Conservation (phyloP, 2,888 invertebrate genomes). For the Mayetiola destructor region DNA sequence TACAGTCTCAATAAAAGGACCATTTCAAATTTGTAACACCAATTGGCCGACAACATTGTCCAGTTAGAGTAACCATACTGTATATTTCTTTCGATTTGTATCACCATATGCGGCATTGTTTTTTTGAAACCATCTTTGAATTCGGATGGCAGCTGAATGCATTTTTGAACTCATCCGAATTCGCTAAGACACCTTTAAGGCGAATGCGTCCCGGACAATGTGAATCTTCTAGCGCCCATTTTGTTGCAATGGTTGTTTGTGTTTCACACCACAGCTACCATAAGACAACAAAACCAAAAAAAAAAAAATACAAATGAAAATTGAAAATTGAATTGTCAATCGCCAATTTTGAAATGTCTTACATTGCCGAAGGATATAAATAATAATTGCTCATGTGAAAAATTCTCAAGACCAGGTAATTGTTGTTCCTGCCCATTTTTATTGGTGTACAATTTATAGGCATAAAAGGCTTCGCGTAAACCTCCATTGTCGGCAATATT, state of each 20-base stretch:
- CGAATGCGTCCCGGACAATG: constrained; percentile 60
- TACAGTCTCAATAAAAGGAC: too few relatives aligned
- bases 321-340: constrained; percentile 19
- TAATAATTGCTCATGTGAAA: constrained; percentile 58
- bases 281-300: neutral
- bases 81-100: too few relatives aligned
- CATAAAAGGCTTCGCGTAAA: constrained; percentile 54
- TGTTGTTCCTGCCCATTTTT: constrained; percentile 44
- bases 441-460: constrained; percentile 46
- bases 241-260: constrained; percentile 45
- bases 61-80: too few relatives aligned
- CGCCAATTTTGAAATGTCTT: too few relatives aligned
- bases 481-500: constrained; percentile 79
- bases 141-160: constrained; percentile 44
- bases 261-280: constrained; percentile 79
- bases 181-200: constrained; percentile 52
- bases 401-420: constrained; percentile 59
- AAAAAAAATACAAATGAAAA: too few relatives aligned
- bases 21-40: too few relatives aligned
- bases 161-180: constrained; percentile 55
- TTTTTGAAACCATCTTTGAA: constrained; percentile 41
- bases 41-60: too few relatives aligned
- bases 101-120: constrained; percentile 35
- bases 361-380: constrained; percentile 72
- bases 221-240: constrained; percentile 51